Base-by-base conservation (phyloP, 2,797 vertebrate species). In the Enoplosus armatus region DNA sequence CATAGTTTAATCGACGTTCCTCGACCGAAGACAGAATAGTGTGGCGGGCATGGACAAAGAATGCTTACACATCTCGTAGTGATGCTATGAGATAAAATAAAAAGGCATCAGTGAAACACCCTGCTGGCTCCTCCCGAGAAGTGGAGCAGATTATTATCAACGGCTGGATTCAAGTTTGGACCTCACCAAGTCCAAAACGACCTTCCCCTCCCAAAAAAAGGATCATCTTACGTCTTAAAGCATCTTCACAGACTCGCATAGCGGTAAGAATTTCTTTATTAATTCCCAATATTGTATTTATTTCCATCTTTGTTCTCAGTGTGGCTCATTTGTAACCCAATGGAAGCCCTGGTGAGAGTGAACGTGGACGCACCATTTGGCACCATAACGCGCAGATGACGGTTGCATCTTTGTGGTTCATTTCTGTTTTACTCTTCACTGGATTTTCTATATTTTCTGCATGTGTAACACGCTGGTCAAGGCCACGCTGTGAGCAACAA, bases 201-300 rank as follows among this genome's bases (percentile, higher is more conserved):
- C 81, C 86, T 64, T 76, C 87, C 83, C 85, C 65, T 69, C 75
- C 86, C 62, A 43, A 43, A 43, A 77, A 71, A 41, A 85, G 86
- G 80, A 90, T 35, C 89, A 77, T 85, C 93, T 94, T 94, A 90
- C 76, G 86, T 86, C 89, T 89, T 91, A 89, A 90, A 90, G 78
- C 89, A 92, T 94, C 91, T 93, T 94, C 95, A 95, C 95, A 95
- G 95, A 93, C 95, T 96, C 95, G 95, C 95, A 90, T 60, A 85
- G 95, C 95, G 95, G 95, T 96, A 95, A 95, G 95, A 82, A 56
- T n/a, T 2, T 4, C 1, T 67, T 6, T n/a, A 4, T 59, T 76
- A 4, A 56, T 45, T 61, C 37, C 2, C 2, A 20, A 26, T 54
- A 15, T 27, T 59, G 4, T 55, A 8, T 84, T 15, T 35, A n/a